Evolutionary conservation across 2,113 vertebrate species (phyloP).

Genomic region (Potamarius usumacintae): DNA sequence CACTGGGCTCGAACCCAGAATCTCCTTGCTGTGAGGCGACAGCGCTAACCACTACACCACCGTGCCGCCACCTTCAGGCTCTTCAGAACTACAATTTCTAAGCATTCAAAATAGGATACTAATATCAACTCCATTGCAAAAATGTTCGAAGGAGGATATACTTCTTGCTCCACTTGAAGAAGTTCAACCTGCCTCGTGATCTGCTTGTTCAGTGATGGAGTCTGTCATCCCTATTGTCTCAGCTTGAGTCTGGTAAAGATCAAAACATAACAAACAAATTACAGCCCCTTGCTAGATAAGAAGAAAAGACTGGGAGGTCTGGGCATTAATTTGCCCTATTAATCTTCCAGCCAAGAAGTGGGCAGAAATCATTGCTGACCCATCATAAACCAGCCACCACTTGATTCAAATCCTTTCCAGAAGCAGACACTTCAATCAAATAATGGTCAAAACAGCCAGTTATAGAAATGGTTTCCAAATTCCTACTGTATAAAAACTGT

Average conservation of each 20-base stretch:
- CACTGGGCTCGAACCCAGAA: no score
- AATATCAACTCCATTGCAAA: not conserved
- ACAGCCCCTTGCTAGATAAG: not conserved
- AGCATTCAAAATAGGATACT: not conserved
- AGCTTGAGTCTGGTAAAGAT: not conserved
- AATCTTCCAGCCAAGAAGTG: not conserved
- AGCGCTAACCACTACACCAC: no score
- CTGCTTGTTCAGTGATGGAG: not conserved
- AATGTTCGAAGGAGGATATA: not conserved
- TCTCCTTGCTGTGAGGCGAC: no score
- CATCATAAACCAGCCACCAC: not conserved
- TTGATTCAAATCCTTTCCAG: not conserved
- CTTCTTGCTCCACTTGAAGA: not conserved
- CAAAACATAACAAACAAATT: not conserved
- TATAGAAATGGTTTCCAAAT: not conserved
- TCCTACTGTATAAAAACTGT: not conserved
- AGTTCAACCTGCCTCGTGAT: not conserved
- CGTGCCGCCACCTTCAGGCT: not conserved
- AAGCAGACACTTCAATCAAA: not conserved
- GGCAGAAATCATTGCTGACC: not conserved
- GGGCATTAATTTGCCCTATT: not conserved
- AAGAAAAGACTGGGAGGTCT: not conserved
- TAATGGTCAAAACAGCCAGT: not conserved
- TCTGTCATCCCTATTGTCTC: not conserved
- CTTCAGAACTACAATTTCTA: not conserved